Conservation (phyloP, 1,140 invertebrate species). For the Dendrolimus kikuchii region DNA sequence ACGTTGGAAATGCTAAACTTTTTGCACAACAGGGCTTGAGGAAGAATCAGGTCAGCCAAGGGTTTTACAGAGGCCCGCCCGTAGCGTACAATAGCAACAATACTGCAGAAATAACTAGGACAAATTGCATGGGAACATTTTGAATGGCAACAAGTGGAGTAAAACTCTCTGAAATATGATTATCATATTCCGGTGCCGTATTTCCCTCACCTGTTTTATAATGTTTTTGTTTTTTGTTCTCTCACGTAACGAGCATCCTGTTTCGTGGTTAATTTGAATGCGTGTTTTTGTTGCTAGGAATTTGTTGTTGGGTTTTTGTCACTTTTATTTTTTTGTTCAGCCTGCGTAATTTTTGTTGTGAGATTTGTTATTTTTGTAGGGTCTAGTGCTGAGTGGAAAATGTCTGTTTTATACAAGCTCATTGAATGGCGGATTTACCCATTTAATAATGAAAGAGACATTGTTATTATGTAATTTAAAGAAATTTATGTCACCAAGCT, state of each 20-base stretch:
- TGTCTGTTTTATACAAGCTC: neutral
- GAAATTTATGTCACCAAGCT: too few relatives aligned
- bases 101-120: conserved; percentile 12
- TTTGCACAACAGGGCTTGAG: too few relatives aligned
- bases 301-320: conserved; percentile 38
- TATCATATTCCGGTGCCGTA: conserved; percentile 30
- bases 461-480: too few relatives aligned
- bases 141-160: conserved; percentile 28
- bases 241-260: conserved; percentile 49
- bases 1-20: too few relatives aligned
- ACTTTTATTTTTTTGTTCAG: conserved; percentile 15
- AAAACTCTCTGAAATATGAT: conserved; percentile 30
- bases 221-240: conserved; percentile 34
- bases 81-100: conserved; percentile 4
- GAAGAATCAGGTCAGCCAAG: too few relatives aligned
- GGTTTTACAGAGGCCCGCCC: too few relatives aligned
- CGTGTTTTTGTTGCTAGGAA: conserved; percentile 45
- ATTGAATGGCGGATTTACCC: too few relatives aligned
- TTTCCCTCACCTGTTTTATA: conserved; percentile 37
- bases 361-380: conserved; percentile 11
- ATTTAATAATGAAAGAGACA: too few relatives aligned
- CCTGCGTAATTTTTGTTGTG: conserved; percentile 3
- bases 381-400: neutral
- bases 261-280: conserved; percentile 54
- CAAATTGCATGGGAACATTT: conserved; percentile 17